Base-by-base conservation (phyloP, 2,113 vertebrate genomes). In the Nycticryphes semicollaris region DNA sequence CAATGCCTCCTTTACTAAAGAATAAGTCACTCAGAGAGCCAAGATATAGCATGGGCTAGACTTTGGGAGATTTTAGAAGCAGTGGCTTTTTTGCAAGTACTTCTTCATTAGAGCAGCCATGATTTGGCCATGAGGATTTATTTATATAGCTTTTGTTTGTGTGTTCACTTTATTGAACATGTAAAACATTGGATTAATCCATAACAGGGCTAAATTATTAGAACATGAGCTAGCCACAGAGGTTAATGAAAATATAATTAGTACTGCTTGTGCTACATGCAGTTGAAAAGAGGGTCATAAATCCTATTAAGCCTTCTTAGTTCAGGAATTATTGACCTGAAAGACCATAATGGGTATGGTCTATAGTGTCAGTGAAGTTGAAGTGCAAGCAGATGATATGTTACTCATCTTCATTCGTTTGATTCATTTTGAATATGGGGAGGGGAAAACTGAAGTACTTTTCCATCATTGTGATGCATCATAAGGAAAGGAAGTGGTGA, bases 161-260 rank as follows among this genome's bases (percentile, higher is more conserved):
- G 35, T 90, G 79, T 96, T 96, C 67, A 96, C 68, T 94, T 97
- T 97, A 95, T 79, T 97, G 97, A 98, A 97, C 93, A 97, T 94
- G 95, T 96, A 97, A 97, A 97, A 93, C 62, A 74, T 35, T 72
- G 87, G 92, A 95, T 98, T 97, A 98, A 91, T 86, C 75, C 48
- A 68, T 96, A 98, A 96, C 72, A 82, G 82, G 79, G 70, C 85
- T 97, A 97, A 98, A 98, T 98, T 97, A 96, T 98, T 95, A 97
- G 83, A 97, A 97, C 92, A 97, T 77, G 84, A 98, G 86, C 91
- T 96, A 96, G 90, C 79, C 91, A 95, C 69, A 93, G 95, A 98
- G 94, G 97, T 98, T 98, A 98, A 98, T 98, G 97, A 97, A 98
- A 98, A 96, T 96, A 96, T 98, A 98, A 98, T 98, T 98, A 98